phyloP scores from a whole-genome alignment of 2,888 invertebrate genomes.

The Hedya salicella region DNA sequence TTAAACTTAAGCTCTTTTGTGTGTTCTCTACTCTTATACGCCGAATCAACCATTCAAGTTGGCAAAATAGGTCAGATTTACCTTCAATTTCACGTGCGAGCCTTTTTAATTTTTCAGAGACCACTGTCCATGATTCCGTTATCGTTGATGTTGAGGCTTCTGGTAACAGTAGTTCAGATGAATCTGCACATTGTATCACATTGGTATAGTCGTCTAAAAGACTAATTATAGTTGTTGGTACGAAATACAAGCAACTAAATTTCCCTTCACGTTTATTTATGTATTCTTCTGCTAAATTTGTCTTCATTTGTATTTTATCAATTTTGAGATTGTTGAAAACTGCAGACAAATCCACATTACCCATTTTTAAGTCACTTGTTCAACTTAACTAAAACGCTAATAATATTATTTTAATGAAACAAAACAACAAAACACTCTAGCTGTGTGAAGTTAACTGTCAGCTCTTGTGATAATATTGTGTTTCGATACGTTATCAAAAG shows the following conservation, averaged over 20 bases:
- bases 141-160: constrained; percentile 13
- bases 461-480: constrained; percentile 20
- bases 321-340: constrained; percentile 10
- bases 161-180: constrained; percentile 11
- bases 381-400: background rate
- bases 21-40: constrained; percentile 46
- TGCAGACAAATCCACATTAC: constrained; percentile 7
- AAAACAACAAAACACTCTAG: constrained; percentile 28
- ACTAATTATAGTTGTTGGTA: background rate
- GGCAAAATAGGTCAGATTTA: constrained; percentile 48
- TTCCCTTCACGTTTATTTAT: background rate
- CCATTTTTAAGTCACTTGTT: constrained; percentile 23
- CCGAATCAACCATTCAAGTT: constrained; percentile 51
- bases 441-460: constrained; percentile 24
- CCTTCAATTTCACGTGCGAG: constrained; percentile 46
- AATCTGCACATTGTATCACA: constrained; percentile 23
- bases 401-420: background rate
- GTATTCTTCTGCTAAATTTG: constrained; percentile 19
- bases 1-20: constrained; percentile 49
- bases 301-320: constrained; percentile 8
- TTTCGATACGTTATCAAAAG: constrained; percentile 28
- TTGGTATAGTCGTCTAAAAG: background rate
- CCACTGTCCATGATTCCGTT: constrained; percentile 26
- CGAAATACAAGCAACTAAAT: constrained; percentile 27
- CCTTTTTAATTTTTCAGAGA: constrained; percentile 34